Percentiles rank a stretch among this genome's conserved stretches.
These are phyloP conservation scores for Crematogaster levior DNA, from an alignment of 2,888 invertebrate species.

Conservation along the genomic window DNA sequence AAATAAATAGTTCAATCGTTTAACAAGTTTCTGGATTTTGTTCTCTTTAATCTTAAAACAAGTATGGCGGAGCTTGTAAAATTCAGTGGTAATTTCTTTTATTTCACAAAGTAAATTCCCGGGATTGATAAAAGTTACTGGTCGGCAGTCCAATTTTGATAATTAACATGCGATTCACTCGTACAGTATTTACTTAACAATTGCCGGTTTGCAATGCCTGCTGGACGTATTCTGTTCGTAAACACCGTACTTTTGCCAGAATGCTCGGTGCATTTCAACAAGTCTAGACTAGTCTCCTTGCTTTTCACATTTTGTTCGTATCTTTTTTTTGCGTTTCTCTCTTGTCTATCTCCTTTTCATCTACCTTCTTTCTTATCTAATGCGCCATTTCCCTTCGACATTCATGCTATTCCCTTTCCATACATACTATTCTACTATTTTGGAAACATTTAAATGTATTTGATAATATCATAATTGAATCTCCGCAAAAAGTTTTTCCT, in stretches of 20 bases:
- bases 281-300: slow-evolving; percentile 33
- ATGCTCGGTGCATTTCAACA: slow-evolving; percentile 53
- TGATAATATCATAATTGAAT: slow-evolving; percentile 43
- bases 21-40: slow-evolving; percentile 41
- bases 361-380: slow-evolving; percentile 18
- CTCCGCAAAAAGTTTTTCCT: not conserved
- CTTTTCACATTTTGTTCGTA: slow-evolving; percentile 19
- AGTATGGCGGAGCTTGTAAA: slow-evolving; percentile 44
- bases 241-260: slow-evolving; percentile 32
- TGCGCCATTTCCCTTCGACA: not conserved
- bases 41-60: slow-evolving; percentile 39
- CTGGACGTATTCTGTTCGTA: slow-evolving; percentile 35
- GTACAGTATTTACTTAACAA: slow-evolving; percentile 50
- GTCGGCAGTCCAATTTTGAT: slow-evolving; percentile 38
- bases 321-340: not conserved
- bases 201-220: slow-evolving; percentile 38
- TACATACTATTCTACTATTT: slow-evolving; percentile 16
- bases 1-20: slow-evolving; percentile 37
- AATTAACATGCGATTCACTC: slow-evolving; percentile 48
- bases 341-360: slow-evolving; percentile 17
- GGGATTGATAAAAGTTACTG: slow-evolving; percentile 38
- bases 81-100: slow-evolving; percentile 50
- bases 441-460: slow-evolving; percentile 22
- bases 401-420: not conserved
- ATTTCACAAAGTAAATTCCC: slow-evolving; percentile 38